Evolutionary conservation across 2,888 invertebrate genomes (phyloP), one percentile per base, ranked within the genome.

Genomic region (Margaritifera margaritifera): DNA sequence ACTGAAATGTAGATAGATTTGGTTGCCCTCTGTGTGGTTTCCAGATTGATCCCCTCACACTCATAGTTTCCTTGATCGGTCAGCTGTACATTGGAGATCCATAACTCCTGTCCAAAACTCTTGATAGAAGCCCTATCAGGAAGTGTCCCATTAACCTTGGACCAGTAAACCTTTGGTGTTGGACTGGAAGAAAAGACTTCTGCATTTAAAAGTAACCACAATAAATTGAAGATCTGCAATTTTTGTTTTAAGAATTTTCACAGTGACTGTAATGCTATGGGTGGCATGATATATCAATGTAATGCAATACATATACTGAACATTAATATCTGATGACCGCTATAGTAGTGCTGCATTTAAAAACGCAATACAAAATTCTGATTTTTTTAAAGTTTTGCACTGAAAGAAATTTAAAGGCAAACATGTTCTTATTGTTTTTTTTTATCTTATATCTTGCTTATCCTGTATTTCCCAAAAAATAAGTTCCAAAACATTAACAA

Each of bases 91-190:
- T 84, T 64, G 24, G 77, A 68, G 22, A 89, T 85, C 22, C 79
- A 92, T 79, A 99, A 91, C 55, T 97, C 96, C 91, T 98, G 98
- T 20, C 98, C 99, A 91, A 97, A 98, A 91, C 98, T 96, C 79
- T 95, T 95, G 86, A 88, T 86, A 22, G 87, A 87, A 62, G 90
- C 86, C 31, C 91, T 84, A 20, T 83, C 82, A 4, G 87, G 83
- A 6, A 90, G 87, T 64, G 97, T 92, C 20, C 91, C 91, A 0
- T 95, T 95, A 85, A 95, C 93, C 90, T 96, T 96, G 79, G 92
- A 93, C 99, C 99, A 99, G 20, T 95, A 93, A 6, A 96, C 95
- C 89, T 97, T 95, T 0, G 99, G 99, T 65, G 98, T 91, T 0
- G 99, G 99, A 80, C 95, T 95, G 89, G 24, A 62, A 72, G 65